Conservation (phyloP, 1,140 invertebrate genomes). For the Eupeodes corollae region DNA sequence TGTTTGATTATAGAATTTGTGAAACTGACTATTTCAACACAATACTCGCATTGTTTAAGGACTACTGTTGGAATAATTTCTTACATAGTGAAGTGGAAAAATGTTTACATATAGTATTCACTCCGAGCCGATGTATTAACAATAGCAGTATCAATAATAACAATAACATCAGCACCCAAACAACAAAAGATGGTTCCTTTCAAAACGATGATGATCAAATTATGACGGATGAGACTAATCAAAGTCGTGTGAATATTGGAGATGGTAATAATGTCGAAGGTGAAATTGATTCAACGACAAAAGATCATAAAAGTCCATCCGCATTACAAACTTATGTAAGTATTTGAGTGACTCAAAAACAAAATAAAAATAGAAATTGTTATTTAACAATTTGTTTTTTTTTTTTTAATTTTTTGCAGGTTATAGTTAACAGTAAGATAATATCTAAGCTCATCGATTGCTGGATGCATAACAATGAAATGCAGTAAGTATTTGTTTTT, state of each 20-base stretch:
- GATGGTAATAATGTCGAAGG: slow-evolving; percentile 4
- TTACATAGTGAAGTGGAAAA: slow-evolving; percentile 73
- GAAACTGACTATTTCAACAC: slow-evolving; percentile 32
- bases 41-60: slow-evolving; percentile 70
- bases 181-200: slow-evolving; percentile 15
- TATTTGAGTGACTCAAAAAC: background rate
- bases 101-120: slow-evolving; percentile 55
- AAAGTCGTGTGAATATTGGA: slow-evolving; percentile 4
- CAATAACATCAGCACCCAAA: slow-evolving; percentile 15
- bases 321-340: slow-evolving; percentile 33
- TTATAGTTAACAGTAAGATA: slow-evolving; percentile 55
- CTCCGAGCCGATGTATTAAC: slow-evolving; percentile 9
- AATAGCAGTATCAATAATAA: slow-evolving; percentile 15
- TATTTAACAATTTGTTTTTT: background rate
- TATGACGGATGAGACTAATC: slow-evolving; percentile 7
- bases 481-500: slow-evolving; percentile 41
- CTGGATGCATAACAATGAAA: slow-evolving; percentile 51
- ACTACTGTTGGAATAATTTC: slow-evolving; percentile 81
- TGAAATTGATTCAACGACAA: background rate
- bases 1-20: slow-evolving; percentile 22
- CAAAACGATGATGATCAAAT: background rate
- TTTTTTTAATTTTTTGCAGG: slow-evolving; percentile 39
- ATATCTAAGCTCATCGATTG: slow-evolving; percentile 53
- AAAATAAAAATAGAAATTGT: background rate
- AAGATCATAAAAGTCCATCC: slow-evolving; percentile 13